Conservation (phyloP, 2,888 invertebrate species). For the Atethmia centrago region DNA sequence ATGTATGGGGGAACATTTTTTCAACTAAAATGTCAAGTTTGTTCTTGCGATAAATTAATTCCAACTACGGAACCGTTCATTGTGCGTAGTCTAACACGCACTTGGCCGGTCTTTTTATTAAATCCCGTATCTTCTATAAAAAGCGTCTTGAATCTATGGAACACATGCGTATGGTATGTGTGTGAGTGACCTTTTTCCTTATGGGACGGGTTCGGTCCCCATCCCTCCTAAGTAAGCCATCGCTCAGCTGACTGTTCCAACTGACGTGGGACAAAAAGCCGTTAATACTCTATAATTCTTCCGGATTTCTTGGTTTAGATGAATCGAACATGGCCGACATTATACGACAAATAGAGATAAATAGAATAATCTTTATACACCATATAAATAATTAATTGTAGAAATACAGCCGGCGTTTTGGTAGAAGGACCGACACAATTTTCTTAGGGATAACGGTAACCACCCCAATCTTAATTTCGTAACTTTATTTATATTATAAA, state of each 20-base stretch:
- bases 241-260: conserved; percentile 53
- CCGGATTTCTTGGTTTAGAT: conserved; percentile 14
- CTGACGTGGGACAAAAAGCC: conserved; percentile 60
- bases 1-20: too few relatives aligned
- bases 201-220: conserved; percentile 21
- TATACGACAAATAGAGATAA: not conserved
- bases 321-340: conserved; percentile 2
- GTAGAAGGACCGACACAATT: too few relatives aligned
- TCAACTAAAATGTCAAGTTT: too few relatives aligned
- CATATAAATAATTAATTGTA: not conserved
- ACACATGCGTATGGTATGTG: not conserved
- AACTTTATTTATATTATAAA: too few relatives aligned
- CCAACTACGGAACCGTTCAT: too few relatives aligned
- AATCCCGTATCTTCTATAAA: not conserved
- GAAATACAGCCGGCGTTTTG: too few relatives aligned
- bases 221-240: conserved; percentile 59
- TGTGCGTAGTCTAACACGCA: too few relatives aligned
- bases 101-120: not conserved
- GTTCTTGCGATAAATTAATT: too few relatives aligned
- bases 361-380: not conserved
- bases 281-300: conserved; percentile 60
- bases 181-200: conserved; percentile 46
- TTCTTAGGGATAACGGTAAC: too few relatives aligned
- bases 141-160: not conserved
- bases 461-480: too few relatives aligned